These are phyloP conservation scores for Hyperoplus immaculatus DNA, from an alignment of 2,797 vertebrate genomes.

Conservation along the genomic window DNA sequence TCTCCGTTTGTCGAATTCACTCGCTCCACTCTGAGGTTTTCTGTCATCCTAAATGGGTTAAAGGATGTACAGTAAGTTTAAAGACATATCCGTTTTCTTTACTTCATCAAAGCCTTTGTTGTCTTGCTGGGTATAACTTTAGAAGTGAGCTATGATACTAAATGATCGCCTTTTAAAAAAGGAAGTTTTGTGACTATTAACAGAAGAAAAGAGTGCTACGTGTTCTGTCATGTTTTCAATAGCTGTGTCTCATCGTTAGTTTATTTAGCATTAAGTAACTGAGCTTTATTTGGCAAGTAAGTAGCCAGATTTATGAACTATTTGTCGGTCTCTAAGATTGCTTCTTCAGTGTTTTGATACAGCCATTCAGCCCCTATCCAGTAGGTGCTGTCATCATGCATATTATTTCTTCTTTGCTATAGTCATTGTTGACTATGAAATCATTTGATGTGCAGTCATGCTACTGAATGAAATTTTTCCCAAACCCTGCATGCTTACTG, in stretches of 20 bases:
- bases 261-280: background rate
- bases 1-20: conserved; percentile 89
- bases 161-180: background rate
- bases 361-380: background rate
- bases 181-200: background rate
- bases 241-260: background rate
- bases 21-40: conserved; percentile 62
- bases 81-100: background rate
- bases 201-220: background rate
- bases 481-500: background rate
- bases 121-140: background rate
- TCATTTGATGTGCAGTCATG: background rate
- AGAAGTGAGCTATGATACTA: background rate
- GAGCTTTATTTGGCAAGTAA: background rate
- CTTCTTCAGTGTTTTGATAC: background rate
- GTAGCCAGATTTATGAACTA: background rate
- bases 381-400: background rate
- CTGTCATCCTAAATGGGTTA: conserved; percentile 71
- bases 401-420: background rate
- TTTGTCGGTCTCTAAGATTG: background rate
- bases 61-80: background rate
- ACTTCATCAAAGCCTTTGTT: background rate
- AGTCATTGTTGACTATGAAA: background rate
- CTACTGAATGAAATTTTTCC: background rate
- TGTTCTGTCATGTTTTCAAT: background rate